Evolutionary conservation across 2,113 vertebrate species (phyloP), one percentile per base, ranked within the genome.

Genomic region (Rhagologus leucostigma): DNA sequence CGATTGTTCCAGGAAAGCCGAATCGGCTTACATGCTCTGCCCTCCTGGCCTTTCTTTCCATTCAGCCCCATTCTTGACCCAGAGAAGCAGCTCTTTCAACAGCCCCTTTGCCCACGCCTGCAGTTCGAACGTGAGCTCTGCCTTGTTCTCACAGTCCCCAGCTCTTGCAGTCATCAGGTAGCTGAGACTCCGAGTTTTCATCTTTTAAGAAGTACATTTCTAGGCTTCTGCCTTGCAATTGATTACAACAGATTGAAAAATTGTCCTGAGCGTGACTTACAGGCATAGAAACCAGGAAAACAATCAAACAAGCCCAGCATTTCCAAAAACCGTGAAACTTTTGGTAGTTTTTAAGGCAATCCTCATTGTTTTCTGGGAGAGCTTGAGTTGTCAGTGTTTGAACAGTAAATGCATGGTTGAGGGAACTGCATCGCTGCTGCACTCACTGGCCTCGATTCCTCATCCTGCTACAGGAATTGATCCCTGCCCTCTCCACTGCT

Each of bases 1-100:
- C 0, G 0, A 73, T 74, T 55, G 56, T 91, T 85, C 74, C 65
- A 52, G 78, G 63, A n/a, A 95, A 76, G 83, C 82, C 13, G 20
- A 91, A 81, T 69, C 26, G 4, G 50, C 63, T 95, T 69, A 64
- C 37, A 19, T 1, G 15, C 56, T 92, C 86, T 95, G 86, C 93
- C 68, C 93, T 95, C 56, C 77, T 89, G 91, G 84, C 91, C 84
- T 82, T 94, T 94, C 80, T 91, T 82, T 91, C 84, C 94, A 94
- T 69, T 64, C 89, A 87, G 80, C n/a, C 41, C 64, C 44, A n/a
- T 55, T 84, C 76, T 37, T 0, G 0, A 37, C 35, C 0, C 4
- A 41, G 41, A 87, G 64, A 44, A 81, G 64, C 65, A 69, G 73
- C 42, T 84, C 62, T 42, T 82, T 57, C 77, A 71, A 17, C 11